These are phyloP conservation scores for Macrocentrus cingulum DNA, from an alignment of 1,140 invertebrate genomes.

Conservation along the genomic window DNA sequence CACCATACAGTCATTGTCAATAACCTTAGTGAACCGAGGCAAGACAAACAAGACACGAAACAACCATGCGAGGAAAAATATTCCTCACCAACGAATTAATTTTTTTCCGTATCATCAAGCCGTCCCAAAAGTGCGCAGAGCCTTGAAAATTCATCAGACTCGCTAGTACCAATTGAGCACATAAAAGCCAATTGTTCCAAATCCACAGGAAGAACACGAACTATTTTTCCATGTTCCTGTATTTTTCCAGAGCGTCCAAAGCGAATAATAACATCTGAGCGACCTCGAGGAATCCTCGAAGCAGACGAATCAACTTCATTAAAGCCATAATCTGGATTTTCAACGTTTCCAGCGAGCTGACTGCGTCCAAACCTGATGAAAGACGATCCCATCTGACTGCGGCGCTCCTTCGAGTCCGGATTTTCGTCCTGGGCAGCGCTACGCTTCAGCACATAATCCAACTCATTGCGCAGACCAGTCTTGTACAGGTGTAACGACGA, in stretches of 20 bases:
- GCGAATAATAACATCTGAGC: slow-evolving; percentile 51
- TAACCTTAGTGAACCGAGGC: too few relatives aligned
- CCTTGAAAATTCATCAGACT: too few relatives aligned
- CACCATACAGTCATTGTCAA: too few relatives aligned
- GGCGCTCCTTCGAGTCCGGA: slow-evolving; percentile 47
- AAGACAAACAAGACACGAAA: too few relatives aligned
- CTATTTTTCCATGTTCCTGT: background rate
- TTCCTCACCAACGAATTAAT: too few relatives aligned
- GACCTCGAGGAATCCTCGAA: slow-evolving; percentile 26
- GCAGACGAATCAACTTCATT: slow-evolving; percentile 26
- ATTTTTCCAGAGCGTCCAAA: slow-evolving; percentile 39
- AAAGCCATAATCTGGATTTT: slow-evolving; percentile 27
- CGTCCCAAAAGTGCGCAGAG: too few relatives aligned
- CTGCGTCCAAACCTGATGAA: slow-evolving; percentile 51
- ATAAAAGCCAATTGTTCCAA: too few relatives aligned
- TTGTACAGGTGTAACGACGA: slow-evolving; percentile 27
- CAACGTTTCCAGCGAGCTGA: slow-evolving; percentile 19
- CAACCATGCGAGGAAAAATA: too few relatives aligned
- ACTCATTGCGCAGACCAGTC: slow-evolving; percentile 30
- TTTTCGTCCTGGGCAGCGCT: slow-evolving; percentile 33
- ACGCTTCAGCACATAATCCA: slow-evolving; percentile 44
- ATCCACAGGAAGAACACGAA: slow-evolving; percentile 27
- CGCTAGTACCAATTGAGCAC: too few relatives aligned
- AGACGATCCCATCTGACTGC: slow-evolving; percentile 44
- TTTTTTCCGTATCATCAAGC: too few relatives aligned